A percentile compares a stretch with the other conserved stretches of the same genome.
phyloP scores from a whole-genome alignment of 2,113 vertebrate genomes.

The Pionites leucogaster region DNA sequence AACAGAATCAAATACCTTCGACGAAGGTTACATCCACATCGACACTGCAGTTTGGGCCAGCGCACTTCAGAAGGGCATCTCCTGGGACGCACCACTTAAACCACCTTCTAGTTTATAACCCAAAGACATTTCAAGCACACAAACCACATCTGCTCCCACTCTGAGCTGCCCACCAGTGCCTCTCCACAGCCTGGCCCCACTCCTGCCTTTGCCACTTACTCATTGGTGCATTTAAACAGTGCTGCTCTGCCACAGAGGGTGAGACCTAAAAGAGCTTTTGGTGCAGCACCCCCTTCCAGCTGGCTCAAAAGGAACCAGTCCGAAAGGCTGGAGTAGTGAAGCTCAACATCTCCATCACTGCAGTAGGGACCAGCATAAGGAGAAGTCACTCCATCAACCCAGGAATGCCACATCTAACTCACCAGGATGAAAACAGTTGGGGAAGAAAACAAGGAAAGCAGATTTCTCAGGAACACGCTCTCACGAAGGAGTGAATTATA shows the following conservation, averaged over 20 bases:
- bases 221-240: background rate
- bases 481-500: background rate
- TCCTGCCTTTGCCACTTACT: background rate
- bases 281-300: background rate
- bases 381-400: background rate
- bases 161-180: background rate
- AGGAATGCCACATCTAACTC: background rate
- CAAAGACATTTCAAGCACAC: background rate
- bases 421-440: background rate
- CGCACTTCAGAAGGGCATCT: background rate
- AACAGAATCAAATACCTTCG: background rate
- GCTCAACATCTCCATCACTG: background rate
- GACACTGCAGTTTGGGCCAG: background rate
- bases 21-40: background rate
- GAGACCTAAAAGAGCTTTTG: background rate
- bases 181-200: background rate
- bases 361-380: background rate
- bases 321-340: background rate
- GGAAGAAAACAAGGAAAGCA: background rate
- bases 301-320: background rate
- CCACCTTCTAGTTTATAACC: accelerated
- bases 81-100: background rate
- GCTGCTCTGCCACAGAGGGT: accelerated
- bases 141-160: background rate
- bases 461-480: background rate